Evolutionary conservation across 2,888 invertebrate genomes (phyloP).

Genomic region (Tetramorium bicarinatum): DNA sequence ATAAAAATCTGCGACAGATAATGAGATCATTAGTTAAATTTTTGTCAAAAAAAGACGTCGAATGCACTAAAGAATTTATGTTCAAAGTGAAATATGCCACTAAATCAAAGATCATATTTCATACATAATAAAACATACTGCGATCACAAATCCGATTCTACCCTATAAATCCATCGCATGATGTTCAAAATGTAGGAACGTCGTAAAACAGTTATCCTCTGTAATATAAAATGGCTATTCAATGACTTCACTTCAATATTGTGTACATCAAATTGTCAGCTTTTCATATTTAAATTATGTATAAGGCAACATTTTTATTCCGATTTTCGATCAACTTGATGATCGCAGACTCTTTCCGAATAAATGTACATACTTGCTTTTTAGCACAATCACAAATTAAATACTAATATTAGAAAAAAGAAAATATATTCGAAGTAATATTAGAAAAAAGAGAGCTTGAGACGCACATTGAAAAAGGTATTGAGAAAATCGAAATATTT

Average conservation of each 20-base stretch:
- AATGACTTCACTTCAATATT: conserved; percentile 1
- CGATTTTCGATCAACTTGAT: neutral
- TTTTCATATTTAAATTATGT: conserved; percentile 6
- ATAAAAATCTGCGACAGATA: neutral
- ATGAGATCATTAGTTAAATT: neutral
- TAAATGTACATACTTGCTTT: neutral
- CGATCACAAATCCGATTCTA: conserved; percentile 40
- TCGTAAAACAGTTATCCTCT: conserved; percentile 16
- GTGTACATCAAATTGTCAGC: conserved; percentile 4
- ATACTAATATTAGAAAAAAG: neutral
- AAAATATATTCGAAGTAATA: neutral
- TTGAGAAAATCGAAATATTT: neutral
- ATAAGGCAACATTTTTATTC: neutral
- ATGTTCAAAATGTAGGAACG: conserved; percentile 26
- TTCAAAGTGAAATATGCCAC: neutral
- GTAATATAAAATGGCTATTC: conserved; percentile 36
- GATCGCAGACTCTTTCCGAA: neutral
- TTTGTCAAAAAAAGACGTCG: neutral
- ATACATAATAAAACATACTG: conserved; percentile 36
- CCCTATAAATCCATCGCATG: conserved; percentile 31
- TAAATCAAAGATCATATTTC: neutral
- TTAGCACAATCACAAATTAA: neutral
- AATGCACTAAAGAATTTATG: conserved; percentile 7
- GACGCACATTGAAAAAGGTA: neutral
- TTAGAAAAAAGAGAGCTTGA: neutral